Percentiles rank a stretch among this genome's conserved stretches.
These are phyloP conservation scores for Sebastes cheni DNA, from an alignment of 2,797 vertebrate species.

Conservation along the genomic window DNA sequence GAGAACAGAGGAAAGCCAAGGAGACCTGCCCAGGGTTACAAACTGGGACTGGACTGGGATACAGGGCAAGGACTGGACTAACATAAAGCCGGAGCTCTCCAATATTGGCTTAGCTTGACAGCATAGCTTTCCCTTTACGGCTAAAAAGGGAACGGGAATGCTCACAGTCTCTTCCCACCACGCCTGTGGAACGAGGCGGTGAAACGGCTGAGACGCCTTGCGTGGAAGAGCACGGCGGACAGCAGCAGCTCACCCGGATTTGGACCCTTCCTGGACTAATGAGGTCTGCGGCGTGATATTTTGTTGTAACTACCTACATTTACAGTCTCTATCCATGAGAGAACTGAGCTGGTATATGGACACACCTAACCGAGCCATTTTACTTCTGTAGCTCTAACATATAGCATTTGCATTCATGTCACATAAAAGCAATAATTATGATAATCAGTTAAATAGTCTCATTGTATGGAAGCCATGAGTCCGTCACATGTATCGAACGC, in stretches of 20 bases:
- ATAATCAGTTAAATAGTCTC: constrained; percentile 62
- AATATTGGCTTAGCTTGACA: constrained; percentile 12
- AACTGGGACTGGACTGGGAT: constrained; percentile 40
- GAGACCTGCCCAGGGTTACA: constrained; percentile 37
- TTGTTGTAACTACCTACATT: constrained; percentile 64
- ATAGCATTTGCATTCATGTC: constrained; percentile 70
- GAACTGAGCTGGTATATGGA: constrained; percentile 43
- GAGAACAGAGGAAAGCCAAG: constrained; percentile 16
- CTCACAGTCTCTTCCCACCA: constrained; percentile 41
- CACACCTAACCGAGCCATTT: constrained; percentile 67
- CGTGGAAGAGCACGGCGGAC: constrained; percentile 28
- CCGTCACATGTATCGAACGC: constrained; percentile 50
- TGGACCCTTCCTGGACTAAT: constrained; percentile 51
- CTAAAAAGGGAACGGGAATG: constrained; percentile 2
- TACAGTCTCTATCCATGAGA: constrained; percentile 45
- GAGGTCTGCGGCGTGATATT: constrained; percentile 56
- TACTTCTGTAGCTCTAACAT: constrained; percentile 65
- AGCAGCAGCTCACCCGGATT: constrained; percentile 43
- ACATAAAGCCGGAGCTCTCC: constrained; percentile 46
- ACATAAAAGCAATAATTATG: constrained; percentile 79
- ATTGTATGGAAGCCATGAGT: constrained; percentile 55
- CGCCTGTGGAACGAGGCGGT: constrained; percentile 13
- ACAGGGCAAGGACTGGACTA: constrained; percentile 37
- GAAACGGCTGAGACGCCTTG: constrained; percentile 36
- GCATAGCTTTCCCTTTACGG: constrained; percentile 15